Percentiles rank a stretch among this genome's conserved stretches.
Evolutionary conservation across 2,888 invertebrate genomes (phyloP).

Genomic region (Crepidodera aurea): DNA sequence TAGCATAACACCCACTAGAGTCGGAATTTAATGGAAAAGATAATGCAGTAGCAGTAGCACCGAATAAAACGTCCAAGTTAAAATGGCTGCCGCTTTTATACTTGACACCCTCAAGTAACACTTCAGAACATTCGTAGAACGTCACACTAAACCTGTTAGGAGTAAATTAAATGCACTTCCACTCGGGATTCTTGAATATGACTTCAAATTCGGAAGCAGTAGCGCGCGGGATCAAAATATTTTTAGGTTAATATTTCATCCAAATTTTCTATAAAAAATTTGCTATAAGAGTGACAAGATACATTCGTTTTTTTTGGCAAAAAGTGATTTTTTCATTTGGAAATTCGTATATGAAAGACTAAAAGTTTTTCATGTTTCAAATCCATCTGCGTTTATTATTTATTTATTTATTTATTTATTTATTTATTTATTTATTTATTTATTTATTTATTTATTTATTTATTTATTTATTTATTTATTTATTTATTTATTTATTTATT

Average conservation of each 20-base stretch:
- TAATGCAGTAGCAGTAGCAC: neutral
- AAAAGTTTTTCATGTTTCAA: too few species aligned
- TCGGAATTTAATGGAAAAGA: neutral
- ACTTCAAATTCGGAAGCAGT: conserved; percentile 4
- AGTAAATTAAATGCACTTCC: conserved; percentile 22
- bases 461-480: too few species aligned
- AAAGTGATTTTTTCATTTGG: too few species aligned
- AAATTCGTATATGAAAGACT: too few species aligned
- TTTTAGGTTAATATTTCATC: too few species aligned
- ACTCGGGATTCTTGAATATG: conserved; percentile 1
- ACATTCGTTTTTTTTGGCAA: too few species aligned
- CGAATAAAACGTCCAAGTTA: neutral
- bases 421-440: too few species aligned
- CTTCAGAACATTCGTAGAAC: conserved; percentile 27
- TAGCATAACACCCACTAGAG: neutral
- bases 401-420: too few species aligned
- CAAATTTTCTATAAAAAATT: neutral
- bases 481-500: too few species aligned
- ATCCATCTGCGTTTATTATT: too few species aligned
- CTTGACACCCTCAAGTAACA: conserved; percentile 9
- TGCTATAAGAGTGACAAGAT: too few species aligned
- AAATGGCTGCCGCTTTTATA: neutral
- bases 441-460: too few species aligned
- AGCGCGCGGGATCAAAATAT: neutral
- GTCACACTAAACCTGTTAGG: conserved; percentile 21